Evolutionary conservation across 2,888 invertebrate genomes (phyloP).

Genomic region (Mythimna albipuncta): DNA sequence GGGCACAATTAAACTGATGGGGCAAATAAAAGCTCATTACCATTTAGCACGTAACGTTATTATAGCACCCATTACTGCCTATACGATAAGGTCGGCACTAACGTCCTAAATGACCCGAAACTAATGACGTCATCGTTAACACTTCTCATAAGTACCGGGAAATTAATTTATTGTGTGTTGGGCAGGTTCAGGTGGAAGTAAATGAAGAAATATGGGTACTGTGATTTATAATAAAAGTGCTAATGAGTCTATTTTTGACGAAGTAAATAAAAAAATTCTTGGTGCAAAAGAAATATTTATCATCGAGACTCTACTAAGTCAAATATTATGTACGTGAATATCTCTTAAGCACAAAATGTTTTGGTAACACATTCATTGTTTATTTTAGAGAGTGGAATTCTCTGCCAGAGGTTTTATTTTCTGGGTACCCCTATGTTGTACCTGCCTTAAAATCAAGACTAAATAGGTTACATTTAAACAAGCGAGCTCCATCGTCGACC

Average conservation of each 20-base stretch:
- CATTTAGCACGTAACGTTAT: conserved; percentile 58
- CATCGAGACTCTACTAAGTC: too few species aligned
- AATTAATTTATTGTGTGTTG: conserved; percentile 62
- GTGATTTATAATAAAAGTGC: neutral
- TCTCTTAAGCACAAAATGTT: too few species aligned
- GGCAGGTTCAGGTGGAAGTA: neutral
- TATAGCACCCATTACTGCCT: conserved; percentile 50
- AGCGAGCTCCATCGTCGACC: too few species aligned
- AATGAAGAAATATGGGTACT: neutral
- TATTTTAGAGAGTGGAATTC: too few species aligned
- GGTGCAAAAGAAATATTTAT: too few species aligned
- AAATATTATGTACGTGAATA: too few species aligned
- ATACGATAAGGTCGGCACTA: conserved; percentile 58
- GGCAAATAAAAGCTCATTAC: conserved; percentile 52
- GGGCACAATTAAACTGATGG: conserved; percentile 40
- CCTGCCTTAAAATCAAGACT: too few species aligned
- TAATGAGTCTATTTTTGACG: neutral
- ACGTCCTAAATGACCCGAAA: conserved; percentile 68
- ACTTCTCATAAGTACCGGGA: conserved; percentile 65
- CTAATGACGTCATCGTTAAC: conserved; percentile 72
- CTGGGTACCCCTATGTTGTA: too few species aligned
- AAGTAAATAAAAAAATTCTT: too few species aligned
- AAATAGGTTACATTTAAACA: too few species aligned
- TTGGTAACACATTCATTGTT: too few species aligned
- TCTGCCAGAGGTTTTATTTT: too few species aligned